A percentile compares a stretch with the other conserved stretches of the same genome.
phyloP scores from a whole-genome alignment of 2,888 invertebrate genomes.

The Meteorus colon region DNA sequence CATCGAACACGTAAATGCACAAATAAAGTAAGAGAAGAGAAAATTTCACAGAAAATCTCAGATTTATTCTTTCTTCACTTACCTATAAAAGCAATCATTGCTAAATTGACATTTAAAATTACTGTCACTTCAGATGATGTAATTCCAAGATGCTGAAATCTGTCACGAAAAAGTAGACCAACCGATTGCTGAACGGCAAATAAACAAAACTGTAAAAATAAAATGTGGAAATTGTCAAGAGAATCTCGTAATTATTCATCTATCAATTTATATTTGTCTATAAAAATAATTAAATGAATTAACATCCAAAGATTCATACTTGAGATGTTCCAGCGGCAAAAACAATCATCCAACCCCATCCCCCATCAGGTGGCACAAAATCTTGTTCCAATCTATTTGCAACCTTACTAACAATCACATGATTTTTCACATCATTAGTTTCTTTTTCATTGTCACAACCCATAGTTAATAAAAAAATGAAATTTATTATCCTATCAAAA shows the following conservation, averaged over 20 bases:
- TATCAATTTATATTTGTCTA: slow-evolving; percentile 14
- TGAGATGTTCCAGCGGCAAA: slow-evolving; percentile 83
- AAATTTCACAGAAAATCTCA: background rate
- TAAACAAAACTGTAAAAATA: slow-evolving; percentile 76
- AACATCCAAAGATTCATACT: slow-evolving; percentile 67
- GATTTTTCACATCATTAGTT: background rate
- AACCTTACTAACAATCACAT: background rate
- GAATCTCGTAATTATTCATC: slow-evolving; percentile 16
- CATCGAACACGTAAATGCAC: background rate
- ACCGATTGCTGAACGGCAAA: slow-evolving; percentile 83
- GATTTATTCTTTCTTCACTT: slow-evolving; percentile 57
- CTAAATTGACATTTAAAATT: slow-evolving; percentile 82
- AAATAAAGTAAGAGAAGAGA: background rate
- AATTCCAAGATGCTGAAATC: slow-evolving; percentile 78
- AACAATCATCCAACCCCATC: slow-evolving; percentile 86
- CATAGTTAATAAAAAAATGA: background rate
- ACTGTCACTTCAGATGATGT: slow-evolving; percentile 81
- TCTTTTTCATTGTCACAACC: slow-evolving; percentile 6
- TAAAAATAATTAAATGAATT: slow-evolving; percentile 1
- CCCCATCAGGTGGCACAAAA: slow-evolving; percentile 83
- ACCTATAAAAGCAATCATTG: slow-evolving; percentile 83
- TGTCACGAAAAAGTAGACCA: slow-evolving; percentile 81
- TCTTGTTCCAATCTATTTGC: slow-evolving; percentile 61
- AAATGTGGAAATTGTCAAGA: slow-evolving; percentile 27
- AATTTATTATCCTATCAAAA: background rate